Base-by-base conservation (phyloP, 2,113 vertebrate species). In the Candoia aspera region DNA sequence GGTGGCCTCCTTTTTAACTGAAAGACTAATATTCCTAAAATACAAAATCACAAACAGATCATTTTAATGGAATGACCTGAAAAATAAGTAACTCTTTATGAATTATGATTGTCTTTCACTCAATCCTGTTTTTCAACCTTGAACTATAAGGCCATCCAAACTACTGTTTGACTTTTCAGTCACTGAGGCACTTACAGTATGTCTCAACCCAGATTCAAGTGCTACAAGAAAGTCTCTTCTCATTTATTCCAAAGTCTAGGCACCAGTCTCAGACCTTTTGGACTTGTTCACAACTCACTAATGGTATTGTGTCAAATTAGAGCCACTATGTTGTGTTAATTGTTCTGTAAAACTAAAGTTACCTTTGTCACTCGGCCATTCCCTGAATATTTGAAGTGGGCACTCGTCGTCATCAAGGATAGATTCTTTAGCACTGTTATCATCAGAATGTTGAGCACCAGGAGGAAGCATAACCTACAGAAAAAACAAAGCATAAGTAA, bases 351-450 rank as follows among this genome's bases (percentile, higher is more conserved):
- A 8, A 2, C 29, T 37, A 33, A 92, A 58, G 73, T 88, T 95
- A 99, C 99, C 99, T 98, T 98, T 98, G 96, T 99, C 99, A 88
- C 98, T 98, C 83, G 99, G 99, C 99, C 99, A 99, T 86, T 99
- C 99, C 96, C 99, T 98, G 97, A 99, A 99, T 97, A 99, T 99
- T 92, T 99, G 99, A 94, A 99, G 97, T 6, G 99, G 99, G 95
- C 99, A 99, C 93, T 99, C 99, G 0, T 97, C 94, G 87, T 99
- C 99, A 29, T 99, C 99, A 73, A 99, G 98, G 93, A 99, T 98
- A 24, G 91, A 96, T 92, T 99, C 99, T 94, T 98, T 99, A 89
- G 98, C 97, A 58, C 98, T 98, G 96, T 98, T 99, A 55, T 99
- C 99, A 49, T 99, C 99, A n/a, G 96, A 98, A 89, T 99, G 99